Percentiles rank a stretch among this genome's conserved stretches.
Conservation (phyloP, 1,140 invertebrate genomes). For the Lanistes nyassanus region DNA sequence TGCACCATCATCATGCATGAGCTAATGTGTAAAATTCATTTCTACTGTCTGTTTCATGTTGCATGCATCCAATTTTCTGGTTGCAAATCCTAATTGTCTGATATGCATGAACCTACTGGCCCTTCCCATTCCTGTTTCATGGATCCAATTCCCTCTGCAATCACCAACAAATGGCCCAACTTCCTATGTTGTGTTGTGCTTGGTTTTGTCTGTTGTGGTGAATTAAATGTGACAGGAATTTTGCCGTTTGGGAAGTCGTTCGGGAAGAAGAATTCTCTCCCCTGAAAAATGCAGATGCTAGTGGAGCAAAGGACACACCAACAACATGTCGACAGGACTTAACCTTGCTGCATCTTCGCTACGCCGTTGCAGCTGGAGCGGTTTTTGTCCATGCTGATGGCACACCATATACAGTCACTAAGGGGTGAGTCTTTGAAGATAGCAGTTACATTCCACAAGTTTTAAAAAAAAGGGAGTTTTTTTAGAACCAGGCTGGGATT, state of each 20-base stretch:
- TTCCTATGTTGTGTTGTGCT: constrained; percentile 12
- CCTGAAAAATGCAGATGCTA: constrained; percentile 91
- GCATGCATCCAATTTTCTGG: too few species aligned
- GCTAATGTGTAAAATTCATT: too few species aligned
- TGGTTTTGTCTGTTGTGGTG: constrained; percentile 52
- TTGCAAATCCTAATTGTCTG: too few species aligned
- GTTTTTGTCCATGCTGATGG: constrained; percentile 70
- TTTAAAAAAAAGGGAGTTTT: neutral
- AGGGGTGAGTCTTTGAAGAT: constrained; percentile 62
- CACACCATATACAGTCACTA: constrained; percentile 67
- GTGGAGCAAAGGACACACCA: constrained; percentile 88
- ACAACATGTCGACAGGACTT: constrained; percentile 85
- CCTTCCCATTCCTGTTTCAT: neutral
- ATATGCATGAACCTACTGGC: neutral
- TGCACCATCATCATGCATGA: too few species aligned
- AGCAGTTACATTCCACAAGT: neutral
- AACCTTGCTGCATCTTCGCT: constrained; percentile 83
- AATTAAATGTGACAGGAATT: constrained; percentile 72
- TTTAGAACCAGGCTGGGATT: neutral
- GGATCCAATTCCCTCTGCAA: neutral
- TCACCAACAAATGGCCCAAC: too few species aligned
- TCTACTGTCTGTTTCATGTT: too few species aligned
- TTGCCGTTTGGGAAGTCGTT: constrained; percentile 93
- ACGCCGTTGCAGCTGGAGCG: constrained; percentile 86
- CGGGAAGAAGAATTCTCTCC: constrained; percentile 96